These are phyloP conservation scores for Euplexia lucipara DNA, from an alignment of 2,888 invertebrate species.

Conservation along the genomic window DNA sequence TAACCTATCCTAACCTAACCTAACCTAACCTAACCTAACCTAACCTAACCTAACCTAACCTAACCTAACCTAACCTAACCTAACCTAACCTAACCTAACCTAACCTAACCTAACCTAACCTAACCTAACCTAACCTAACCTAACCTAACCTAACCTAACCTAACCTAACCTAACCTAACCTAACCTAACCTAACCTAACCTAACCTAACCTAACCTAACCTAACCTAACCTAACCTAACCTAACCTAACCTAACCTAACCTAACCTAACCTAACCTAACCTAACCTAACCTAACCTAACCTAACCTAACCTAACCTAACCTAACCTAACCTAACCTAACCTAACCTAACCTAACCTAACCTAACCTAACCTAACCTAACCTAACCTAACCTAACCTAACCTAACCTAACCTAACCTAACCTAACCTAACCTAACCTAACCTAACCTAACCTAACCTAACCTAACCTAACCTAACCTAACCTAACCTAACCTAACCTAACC, in stretches of 20 bases:
- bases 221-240: conserved; percentile 51
- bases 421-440: background rate
- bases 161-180: conserved; percentile 49
- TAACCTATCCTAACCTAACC: conserved; percentile 46
- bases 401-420: no score
- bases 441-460: conserved; percentile 47
- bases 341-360: conserved; percentile 46
- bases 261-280: conserved; percentile 51
- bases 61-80: conserved; percentile 51
- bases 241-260: conserved; percentile 42
- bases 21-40: conserved; percentile 44
- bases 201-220: no score
- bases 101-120: conserved; percentile 47
- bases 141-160: conserved; percentile 50
- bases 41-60: conserved; percentile 54
- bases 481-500: no score
- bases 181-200: conserved; percentile 45
- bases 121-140: conserved; percentile 56
- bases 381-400: conserved; percentile 9
- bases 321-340: conserved; percentile 48
- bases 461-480: no score
- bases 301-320: conserved; percentile 51
- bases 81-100: conserved; percentile 45
- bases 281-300: conserved; percentile 57
- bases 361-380: no score